A percentile compares a stretch with the other conserved stretches of the same genome.
Evolutionary conservation across 2,888 invertebrate species (phyloP).

Genomic region (Blera fallax): DNA sequence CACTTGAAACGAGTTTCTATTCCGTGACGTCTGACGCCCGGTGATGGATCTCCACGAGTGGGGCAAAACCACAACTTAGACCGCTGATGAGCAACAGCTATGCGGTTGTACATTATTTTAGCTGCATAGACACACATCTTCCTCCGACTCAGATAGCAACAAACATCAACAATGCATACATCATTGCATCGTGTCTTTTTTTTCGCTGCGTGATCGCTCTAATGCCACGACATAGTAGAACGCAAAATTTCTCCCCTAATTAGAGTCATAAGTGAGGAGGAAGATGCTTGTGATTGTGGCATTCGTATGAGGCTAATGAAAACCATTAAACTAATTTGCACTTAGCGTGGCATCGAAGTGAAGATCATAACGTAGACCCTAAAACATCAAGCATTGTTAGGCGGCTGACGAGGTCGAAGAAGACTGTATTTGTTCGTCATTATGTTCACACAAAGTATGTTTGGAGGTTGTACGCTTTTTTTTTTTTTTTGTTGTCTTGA

Average conservation of each 20-base stretch:
- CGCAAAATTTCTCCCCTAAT: slow-evolving; percentile 71
- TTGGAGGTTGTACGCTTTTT: slow-evolving; percentile 27
- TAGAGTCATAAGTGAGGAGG: slow-evolving; percentile 42
- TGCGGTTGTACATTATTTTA: slow-evolving; percentile 64
- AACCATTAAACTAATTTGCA: slow-evolving; percentile 61
- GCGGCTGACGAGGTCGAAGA: slow-evolving; percentile 39
- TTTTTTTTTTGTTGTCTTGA: slow-evolving; percentile 9
- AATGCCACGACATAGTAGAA: slow-evolving; percentile 34
- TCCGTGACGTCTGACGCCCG: slow-evolving; percentile 58
- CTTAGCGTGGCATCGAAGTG: slow-evolving; percentile 38
- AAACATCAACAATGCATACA: slow-evolving; percentile 45
- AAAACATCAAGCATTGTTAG: slow-evolving; percentile 32
- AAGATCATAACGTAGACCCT: slow-evolving; percentile 39
- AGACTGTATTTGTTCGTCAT: neutral
- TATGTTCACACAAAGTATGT: slow-evolving; percentile 28
- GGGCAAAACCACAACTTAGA: slow-evolving; percentile 46
- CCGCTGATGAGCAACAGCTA: slow-evolving; percentile 42
- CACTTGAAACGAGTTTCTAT: slow-evolving; percentile 68
- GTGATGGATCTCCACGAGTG: slow-evolving; percentile 57
- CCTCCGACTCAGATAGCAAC: slow-evolving; percentile 25
- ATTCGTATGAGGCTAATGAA: slow-evolving; percentile 31
- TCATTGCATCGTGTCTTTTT: slow-evolving; percentile 46
- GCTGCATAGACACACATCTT: slow-evolving; percentile 4
- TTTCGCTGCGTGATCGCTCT: slow-evolving; percentile 42
- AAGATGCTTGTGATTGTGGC: slow-evolving; percentile 30